phyloP scores from a whole-genome alignment of 2,113 vertebrate genomes.

The Tauraco erythrolophus region DNA sequence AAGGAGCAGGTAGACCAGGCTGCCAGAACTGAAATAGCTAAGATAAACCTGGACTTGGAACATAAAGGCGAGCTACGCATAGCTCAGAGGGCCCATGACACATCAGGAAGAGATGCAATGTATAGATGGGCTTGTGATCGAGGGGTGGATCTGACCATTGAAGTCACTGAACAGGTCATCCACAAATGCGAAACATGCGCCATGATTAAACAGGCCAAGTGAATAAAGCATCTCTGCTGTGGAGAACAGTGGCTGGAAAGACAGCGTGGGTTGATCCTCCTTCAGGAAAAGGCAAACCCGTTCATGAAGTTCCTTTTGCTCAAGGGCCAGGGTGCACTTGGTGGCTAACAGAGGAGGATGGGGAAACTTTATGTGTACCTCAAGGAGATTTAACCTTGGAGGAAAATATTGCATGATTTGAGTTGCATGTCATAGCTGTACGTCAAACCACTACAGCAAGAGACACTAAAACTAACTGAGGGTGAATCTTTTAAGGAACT shows the following conservation, averaged over 20 bases:
- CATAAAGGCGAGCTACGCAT: fast-evolving
- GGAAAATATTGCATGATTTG: not conserved
- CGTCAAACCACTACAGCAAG: not conserved
- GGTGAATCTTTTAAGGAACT: not conserved
- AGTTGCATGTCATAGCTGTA: not conserved
- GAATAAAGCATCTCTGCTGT: not conserved
- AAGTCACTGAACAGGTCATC: not conserved
- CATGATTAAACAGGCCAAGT: not conserved
- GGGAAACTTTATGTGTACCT: not conserved
- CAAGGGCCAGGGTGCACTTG: not conserved
- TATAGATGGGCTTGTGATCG: fast-evolving
- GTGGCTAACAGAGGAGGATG: not conserved
- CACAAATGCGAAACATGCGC: not conserved
- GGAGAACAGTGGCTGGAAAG: not conserved
- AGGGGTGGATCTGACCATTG: not conserved
- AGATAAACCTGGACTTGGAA: not conserved
- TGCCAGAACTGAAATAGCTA: not conserved
- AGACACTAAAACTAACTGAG: not conserved
- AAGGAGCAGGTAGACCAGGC: not conserved
- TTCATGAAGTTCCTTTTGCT: not conserved
- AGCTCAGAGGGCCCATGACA: not conserved
- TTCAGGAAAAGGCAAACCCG: not conserved
- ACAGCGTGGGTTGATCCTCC: not conserved
- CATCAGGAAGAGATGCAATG: not conserved
- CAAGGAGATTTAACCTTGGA: not conserved